These are phyloP conservation scores for Carcina quercana DNA, from an alignment of 2,888 invertebrate genomes.

Conservation along the genomic window DNA sequence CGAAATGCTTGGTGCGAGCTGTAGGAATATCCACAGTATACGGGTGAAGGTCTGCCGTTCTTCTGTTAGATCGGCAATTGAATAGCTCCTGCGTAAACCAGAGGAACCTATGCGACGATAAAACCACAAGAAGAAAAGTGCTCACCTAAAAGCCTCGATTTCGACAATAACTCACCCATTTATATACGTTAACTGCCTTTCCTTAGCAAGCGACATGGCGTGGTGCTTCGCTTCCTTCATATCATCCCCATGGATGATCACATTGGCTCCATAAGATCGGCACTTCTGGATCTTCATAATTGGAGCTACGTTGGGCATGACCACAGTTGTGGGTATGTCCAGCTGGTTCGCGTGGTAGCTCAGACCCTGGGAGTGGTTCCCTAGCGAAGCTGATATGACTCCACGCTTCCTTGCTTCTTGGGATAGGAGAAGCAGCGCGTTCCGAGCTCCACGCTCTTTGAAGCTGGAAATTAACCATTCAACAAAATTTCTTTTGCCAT, in stretches of 20 bases:
- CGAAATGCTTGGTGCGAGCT: too few relatives aligned
- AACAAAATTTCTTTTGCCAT: too few relatives aligned
- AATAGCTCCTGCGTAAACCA: too few relatives aligned
- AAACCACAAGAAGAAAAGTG: too few relatives aligned
- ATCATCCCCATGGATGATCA: slow-evolving; percentile 86
- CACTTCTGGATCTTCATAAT: slow-evolving; percentile 97
- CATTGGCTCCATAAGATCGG: slow-evolving; percentile 86
- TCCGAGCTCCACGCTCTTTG: slow-evolving; percentile 95
- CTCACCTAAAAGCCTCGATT: too few relatives aligned
- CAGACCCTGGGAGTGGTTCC: slow-evolving; percentile 91
- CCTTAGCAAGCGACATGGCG: slow-evolving; percentile 84
- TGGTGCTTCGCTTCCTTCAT: slow-evolving; percentile 89
- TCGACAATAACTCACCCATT: slow-evolving; percentile 80
- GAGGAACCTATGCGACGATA: too few relatives aligned
- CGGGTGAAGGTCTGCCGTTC: too few relatives aligned
- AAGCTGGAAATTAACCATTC: too few relatives aligned
- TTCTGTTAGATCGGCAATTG: too few relatives aligned
- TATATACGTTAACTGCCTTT: slow-evolving; percentile 84
- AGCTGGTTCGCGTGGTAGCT: slow-evolving; percentile 86
- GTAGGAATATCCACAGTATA: too few relatives aligned
- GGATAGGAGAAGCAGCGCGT: slow-evolving; percentile 84
- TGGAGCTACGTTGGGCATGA: slow-evolving; percentile 97
- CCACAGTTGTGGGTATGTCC: slow-evolving; percentile 84
- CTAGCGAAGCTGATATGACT: slow-evolving; percentile 94
- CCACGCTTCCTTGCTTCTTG: slow-evolving; percentile 82